Percentiles rank a stretch among this genome's conserved stretches.
phyloP scores from a whole-genome alignment of 2,888 invertebrate species.

The Cyclophora albipunctata region DNA sequence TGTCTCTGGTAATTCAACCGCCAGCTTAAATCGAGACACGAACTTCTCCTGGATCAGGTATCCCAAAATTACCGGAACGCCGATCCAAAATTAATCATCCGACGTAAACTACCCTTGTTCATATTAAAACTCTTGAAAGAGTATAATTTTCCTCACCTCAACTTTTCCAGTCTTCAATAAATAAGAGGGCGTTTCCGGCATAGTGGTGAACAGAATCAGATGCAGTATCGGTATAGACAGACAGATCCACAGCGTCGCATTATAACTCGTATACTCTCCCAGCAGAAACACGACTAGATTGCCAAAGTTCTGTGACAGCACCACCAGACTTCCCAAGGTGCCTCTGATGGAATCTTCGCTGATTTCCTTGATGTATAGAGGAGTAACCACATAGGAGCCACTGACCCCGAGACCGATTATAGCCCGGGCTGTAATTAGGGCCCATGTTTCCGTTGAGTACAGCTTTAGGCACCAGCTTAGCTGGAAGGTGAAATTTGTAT shows the following conservation, averaged over 20 bases:
- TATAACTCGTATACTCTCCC: conserved; percentile 60
- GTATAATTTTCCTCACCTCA: conserved; percentile 33
- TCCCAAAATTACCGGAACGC: no score
- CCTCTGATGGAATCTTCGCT: conserved; percentile 64
- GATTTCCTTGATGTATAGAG: conserved; percentile 65
- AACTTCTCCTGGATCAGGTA: no score
- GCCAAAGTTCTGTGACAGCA: conserved; percentile 59
- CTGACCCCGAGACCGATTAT: conserved; percentile 59
- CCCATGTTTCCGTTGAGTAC: conserved; percentile 62
- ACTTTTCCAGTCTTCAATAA: conserved; percentile 58
- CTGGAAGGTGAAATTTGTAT: conserved; percentile 27
- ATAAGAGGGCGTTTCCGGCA: conserved; percentile 67
- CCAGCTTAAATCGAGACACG: no score
- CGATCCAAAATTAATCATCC: no score
- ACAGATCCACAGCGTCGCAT: conserved; percentile 56
- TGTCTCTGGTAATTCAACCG: no score
- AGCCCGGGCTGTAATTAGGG: conserved; percentile 56
- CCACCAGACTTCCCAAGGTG: conserved; percentile 55
- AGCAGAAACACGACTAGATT: conserved; percentile 56
- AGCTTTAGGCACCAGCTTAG: conserved; percentile 58
- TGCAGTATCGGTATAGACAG: conserved; percentile 56
- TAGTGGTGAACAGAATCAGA: conserved; percentile 48
- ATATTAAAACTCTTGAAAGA: no score
- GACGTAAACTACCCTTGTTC: no score
- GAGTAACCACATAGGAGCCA: conserved; percentile 64